These are phyloP conservation scores for Drosophila ohnishii DNA, from an alignment of 1,140 invertebrate species.

Conservation along the genomic window DNA sequence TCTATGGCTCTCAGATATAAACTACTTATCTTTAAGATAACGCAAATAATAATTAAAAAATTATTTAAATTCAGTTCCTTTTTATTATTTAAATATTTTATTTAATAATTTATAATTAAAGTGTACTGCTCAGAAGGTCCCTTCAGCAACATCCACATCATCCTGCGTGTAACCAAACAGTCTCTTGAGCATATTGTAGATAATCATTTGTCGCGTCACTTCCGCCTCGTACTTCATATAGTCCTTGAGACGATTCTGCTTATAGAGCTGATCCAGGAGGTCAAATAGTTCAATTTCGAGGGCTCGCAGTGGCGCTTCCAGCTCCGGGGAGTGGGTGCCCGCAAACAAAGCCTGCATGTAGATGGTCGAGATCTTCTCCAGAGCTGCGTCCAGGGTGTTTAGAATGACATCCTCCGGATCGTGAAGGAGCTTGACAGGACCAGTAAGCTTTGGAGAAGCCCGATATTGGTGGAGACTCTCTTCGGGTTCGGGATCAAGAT, in stretches of 20 bases:
- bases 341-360: conserved; percentile 75
- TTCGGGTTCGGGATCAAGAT: neutral
- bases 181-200: conserved; percentile 78
- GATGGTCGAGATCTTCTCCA: conserved; percentile 65
- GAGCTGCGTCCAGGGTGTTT: conserved; percentile 56
- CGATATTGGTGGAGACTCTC: conserved; percentile 30
- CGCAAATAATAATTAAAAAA: neutral
- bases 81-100: neutral
- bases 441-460: conserved; percentile 53
- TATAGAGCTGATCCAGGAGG: conserved; percentile 66
- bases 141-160: conserved; percentile 15
- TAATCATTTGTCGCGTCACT: conserved; percentile 79
- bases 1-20: neutral
- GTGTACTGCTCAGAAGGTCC: conserved; percentile 5
- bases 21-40: neutral
- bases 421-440: conserved; percentile 49
- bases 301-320: conserved; percentile 57
- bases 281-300: conserved; percentile 74
- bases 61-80: neutral
- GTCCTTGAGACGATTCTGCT: conserved; percentile 68
- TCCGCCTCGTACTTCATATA: conserved; percentile 79
- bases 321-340: conserved; percentile 66
- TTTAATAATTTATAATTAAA: neutral
- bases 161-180: conserved; percentile 72
- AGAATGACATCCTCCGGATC: conserved; percentile 51